Percentiles rank a stretch among this genome's conserved stretches.
phyloP scores from a whole-genome alignment of 2,113 vertebrate genomes.

The Salvelinus alpinus region DNA sequence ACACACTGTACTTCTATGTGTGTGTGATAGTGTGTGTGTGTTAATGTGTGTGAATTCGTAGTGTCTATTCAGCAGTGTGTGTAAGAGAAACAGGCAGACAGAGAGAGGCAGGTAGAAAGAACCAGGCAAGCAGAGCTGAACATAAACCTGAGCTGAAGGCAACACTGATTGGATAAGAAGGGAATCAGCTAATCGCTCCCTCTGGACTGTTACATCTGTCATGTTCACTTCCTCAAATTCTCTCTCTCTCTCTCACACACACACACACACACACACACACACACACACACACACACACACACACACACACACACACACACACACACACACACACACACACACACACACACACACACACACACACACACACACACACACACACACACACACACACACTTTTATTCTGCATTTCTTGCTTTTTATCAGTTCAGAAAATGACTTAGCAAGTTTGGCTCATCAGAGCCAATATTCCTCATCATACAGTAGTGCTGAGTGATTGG shows the following conservation, averaged over 20 bases:
- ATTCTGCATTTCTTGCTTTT: no score
- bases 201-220: conserved; percentile 52
- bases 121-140: not conserved
- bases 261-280: not conserved
- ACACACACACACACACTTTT: not conserved
- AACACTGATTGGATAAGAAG: conserved; percentile 12
- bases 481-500: no score
- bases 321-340: conserved; percentile 29
- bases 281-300: conserved; percentile 3
- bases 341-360: not conserved
- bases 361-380: not conserved
- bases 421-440: no score
- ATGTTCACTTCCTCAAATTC: conserved; percentile 45
- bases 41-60: not conserved
- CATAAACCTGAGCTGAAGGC: conserved; percentile 25
- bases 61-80: no score
- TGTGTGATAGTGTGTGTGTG: not conserved
- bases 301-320: conserved; percentile 1
- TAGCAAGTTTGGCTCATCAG: no score
- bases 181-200: conserved; percentile 37
- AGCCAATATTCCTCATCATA: not conserved
- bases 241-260: conserved; percentile 1
- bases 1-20: not conserved
- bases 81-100: no score
- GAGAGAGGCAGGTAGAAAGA: no score